Conservation (phyloP, 2,888 invertebrate species). For the Cheilosia impressa region DNA sequence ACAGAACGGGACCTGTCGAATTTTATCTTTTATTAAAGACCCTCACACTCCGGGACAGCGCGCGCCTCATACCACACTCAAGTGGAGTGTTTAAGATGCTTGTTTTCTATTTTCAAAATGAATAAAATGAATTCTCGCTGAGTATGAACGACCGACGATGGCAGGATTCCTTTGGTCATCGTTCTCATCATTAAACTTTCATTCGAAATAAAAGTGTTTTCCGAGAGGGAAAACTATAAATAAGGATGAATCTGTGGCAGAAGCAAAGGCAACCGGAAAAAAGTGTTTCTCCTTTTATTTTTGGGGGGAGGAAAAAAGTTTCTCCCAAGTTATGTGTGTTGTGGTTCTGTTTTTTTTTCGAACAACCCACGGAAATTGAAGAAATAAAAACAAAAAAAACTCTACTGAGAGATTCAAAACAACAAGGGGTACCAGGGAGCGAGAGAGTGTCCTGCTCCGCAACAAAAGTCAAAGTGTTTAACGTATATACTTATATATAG, state of each 20-base stretch:
- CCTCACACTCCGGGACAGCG: conserved; percentile 17
- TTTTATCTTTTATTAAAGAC: conserved; percentile 68
- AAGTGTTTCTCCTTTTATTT: conserved; percentile 17
- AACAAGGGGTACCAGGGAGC: not conserved
- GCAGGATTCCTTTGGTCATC: conserved; percentile 67
- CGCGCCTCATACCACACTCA: not conserved
- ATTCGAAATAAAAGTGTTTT: conserved; percentile 70
- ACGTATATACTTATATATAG: too few species aligned
- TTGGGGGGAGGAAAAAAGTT: conserved; percentile 24
- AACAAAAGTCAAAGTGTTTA: conserved; percentile 67
- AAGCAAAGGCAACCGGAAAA: conserved; percentile 44
- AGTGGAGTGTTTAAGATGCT: conserved; percentile 56
- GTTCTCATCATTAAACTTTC: conserved; percentile 73
- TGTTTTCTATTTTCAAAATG: conserved; percentile 56
- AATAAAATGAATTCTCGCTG: conserved; percentile 33
- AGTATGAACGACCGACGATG: conserved; percentile 8
- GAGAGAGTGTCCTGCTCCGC: conserved; percentile 16
- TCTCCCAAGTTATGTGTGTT: conserved; percentile 43
- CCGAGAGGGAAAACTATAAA: conserved; percentile 65
- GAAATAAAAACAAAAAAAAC: conserved; percentile 24
- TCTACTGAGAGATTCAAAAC: not conserved
- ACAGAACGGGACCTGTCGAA: conserved; percentile 61
- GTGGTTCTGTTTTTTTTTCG: conserved; percentile 36
- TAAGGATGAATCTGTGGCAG: conserved; percentile 67
- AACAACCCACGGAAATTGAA: conserved; percentile 14